Conservation (phyloP, 2,888 invertebrate species). For the Netelia melanura region DNA sequence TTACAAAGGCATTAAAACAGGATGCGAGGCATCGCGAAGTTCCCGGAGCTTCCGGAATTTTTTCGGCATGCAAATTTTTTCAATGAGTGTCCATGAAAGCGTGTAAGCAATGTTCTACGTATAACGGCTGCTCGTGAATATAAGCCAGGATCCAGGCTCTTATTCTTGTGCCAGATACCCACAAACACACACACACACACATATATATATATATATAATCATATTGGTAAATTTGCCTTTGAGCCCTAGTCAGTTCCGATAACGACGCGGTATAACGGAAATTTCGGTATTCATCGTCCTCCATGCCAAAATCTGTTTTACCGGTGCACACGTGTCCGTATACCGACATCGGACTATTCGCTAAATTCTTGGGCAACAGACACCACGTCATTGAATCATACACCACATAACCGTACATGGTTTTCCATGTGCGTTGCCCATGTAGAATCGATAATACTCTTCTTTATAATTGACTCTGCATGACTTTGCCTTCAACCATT, state of each 20-base stretch:
- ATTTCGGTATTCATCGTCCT: slow-evolving; percentile 60
- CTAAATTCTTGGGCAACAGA: slow-evolving; percentile 25
- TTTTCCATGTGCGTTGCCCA: neutral
- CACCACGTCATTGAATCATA: slow-evolving; percentile 55
- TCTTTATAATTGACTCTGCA: neutral
- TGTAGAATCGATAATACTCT: neutral
- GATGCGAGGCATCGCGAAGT: neutral
- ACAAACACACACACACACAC: neutral
- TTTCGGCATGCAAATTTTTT: slow-evolving; percentile 37
- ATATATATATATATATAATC: neutral
- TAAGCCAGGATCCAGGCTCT: slow-evolving; percentile 19
- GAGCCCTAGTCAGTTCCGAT: slow-evolving; percentile 1
- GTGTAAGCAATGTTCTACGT: neutral
- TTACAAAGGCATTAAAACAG: neutral
- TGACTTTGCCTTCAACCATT: too few species aligned
- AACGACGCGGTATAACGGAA: slow-evolving; percentile 47
- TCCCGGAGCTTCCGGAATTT: neutral
- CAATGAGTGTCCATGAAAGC: neutral
- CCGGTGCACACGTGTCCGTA: slow-evolving; percentile 6
- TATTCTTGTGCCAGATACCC: slow-evolving; percentile 5
- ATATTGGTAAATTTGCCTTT: slow-evolving; percentile 30
- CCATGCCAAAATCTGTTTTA: slow-evolving; percentile 36
- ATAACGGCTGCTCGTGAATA: slow-evolving; percentile 12
- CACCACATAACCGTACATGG: slow-evolving; percentile 42
- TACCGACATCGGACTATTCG: slow-evolving; percentile 24